Base-by-base conservation (phyloP, 2,888 invertebrate species). In the Drosophila cyrtoloma region DNA sequence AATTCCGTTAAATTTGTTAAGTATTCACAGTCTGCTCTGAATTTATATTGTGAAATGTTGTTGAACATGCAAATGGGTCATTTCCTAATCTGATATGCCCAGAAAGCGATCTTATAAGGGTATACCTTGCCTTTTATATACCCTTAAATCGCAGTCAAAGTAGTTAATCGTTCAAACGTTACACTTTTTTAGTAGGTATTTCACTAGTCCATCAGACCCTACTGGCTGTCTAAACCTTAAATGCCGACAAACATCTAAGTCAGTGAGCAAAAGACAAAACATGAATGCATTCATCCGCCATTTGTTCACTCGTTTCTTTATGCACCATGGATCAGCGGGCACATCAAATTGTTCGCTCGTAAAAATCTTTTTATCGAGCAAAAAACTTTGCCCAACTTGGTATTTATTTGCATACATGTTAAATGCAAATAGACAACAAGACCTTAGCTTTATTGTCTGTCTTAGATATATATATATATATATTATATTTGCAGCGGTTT, bases 331-430 rank as follows among this genome's bases (percentile, higher is more conserved):
- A 26, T 65, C 50, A 51, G 47, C 56, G 47, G 57, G 35, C 51
- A 63, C 65, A 75, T 78, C 68, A 58, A 75, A 82, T 71, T 75
- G 62, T 67, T 61, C 59, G 68, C 67, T 82, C 79, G 72, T 78
- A 71, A 80, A 80, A 77, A 69, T 64, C 63, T 59, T 69, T 67
- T 78, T 82, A 68, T 78, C 75, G 59, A 35, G 33, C 56, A 51
- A 64, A 66, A n/a, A 58, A 44, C 55, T 82, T 77, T 63, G 53
- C 50, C 32, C 56, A 57, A 57, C 68, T 68, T 74, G 47, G 35
- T 59, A 62, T 52, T 51, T 71, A 80, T 80, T 80, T 82, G 82
- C 80, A 81, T 83, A 80, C 56, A 61, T 80, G 68, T 70, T 60
- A 51, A 73, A 81, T 82, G 81, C 77, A 81, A 81, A 81, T 81